Evolutionary conservation across 2,113 vertebrate species (phyloP).

Genomic region (Larimichthys polyactis): DNA sequence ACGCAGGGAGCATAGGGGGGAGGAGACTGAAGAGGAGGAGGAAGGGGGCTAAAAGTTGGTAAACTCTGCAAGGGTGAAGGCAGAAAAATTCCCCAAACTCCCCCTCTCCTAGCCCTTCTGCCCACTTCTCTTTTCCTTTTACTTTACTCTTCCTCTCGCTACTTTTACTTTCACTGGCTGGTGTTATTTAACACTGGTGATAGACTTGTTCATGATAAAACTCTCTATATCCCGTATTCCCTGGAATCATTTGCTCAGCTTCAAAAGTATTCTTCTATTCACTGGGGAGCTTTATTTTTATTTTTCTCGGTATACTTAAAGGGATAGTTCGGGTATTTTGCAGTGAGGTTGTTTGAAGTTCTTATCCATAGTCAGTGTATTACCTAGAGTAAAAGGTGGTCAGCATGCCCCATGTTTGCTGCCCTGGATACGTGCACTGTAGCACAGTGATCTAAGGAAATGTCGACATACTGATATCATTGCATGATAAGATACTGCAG

Average conservation of each 20-base stretch:
- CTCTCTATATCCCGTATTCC: conserved; percentile 1
- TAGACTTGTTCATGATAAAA: conserved; percentile 5
- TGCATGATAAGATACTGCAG: no score
- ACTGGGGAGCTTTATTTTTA: not conserved
- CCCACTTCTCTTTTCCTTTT: conserved; percentile 68
- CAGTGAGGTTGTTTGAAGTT: no score
- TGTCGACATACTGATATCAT: no score
- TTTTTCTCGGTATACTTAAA: no score
- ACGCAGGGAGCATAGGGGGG: conserved; percentile 46
- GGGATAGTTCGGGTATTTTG: no score
- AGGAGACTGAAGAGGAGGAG: conserved; percentile 18
- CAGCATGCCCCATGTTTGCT: no score
- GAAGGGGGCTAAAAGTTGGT: not conserved
- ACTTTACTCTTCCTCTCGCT: conserved; percentile 42
- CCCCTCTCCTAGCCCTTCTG: conserved; percentile 7
- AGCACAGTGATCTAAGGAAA: no score
- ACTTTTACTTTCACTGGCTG: conserved; percentile 69
- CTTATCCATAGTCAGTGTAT: no score
- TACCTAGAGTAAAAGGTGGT: no score
- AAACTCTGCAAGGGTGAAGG: conserved; percentile 19
- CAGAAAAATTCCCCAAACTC: conserved; percentile 69
- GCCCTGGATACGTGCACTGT: no score
- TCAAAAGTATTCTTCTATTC: not conserved
- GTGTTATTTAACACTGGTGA: not conserved
- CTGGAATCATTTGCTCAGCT: conserved; percentile 15